Conservation (phyloP, 1,140 invertebrate genomes). For the Diorhabda carinulata region DNA sequence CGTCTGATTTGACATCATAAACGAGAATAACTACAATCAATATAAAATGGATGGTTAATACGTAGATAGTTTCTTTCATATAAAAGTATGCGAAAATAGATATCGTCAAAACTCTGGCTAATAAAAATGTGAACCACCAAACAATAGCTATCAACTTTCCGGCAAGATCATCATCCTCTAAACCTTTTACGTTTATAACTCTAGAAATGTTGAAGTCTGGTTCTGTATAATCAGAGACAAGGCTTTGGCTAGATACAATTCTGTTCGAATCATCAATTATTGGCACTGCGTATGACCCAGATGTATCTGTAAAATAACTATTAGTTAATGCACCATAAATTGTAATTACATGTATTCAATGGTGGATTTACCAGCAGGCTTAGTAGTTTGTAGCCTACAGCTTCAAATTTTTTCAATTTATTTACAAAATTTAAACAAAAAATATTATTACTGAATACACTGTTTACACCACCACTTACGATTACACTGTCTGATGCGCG, state of each 20-base stretch:
- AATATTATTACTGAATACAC: too few relatives aligned
- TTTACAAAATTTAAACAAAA: too few relatives aligned
- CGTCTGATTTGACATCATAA: conserved; percentile 42
- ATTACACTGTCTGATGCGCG: too few relatives aligned
- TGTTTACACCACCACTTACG: too few relatives aligned
- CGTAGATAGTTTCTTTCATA: conserved; percentile 51
- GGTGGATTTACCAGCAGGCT: too few relatives aligned
- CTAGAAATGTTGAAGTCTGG: conserved; percentile 33
- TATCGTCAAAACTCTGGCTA: conserved; percentile 63
- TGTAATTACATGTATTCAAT: too few relatives aligned
- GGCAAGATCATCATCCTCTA: conserved; percentile 60
- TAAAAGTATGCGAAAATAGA: conserved; percentile 67
- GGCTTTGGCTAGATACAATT: neutral
- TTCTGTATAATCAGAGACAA: conserved; percentile 11
- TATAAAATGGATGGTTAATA: conserved; percentile 35
- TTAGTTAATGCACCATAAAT: too few relatives aligned
- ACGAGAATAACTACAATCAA: conserved; percentile 35
- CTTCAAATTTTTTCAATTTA: too few relatives aligned
- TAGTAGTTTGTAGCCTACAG: too few relatives aligned
- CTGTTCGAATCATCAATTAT: conserved; percentile 26
- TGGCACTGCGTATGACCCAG: conserved; percentile 7
- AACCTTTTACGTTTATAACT: conserved; percentile 31
- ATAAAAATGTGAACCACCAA: conserved; percentile 69
- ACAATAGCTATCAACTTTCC: conserved; percentile 62
- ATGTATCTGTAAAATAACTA: too few relatives aligned